phyloP scores from a whole-genome alignment of 1,140 invertebrate species.

The Drosophila pseudoobscura region DNA sequence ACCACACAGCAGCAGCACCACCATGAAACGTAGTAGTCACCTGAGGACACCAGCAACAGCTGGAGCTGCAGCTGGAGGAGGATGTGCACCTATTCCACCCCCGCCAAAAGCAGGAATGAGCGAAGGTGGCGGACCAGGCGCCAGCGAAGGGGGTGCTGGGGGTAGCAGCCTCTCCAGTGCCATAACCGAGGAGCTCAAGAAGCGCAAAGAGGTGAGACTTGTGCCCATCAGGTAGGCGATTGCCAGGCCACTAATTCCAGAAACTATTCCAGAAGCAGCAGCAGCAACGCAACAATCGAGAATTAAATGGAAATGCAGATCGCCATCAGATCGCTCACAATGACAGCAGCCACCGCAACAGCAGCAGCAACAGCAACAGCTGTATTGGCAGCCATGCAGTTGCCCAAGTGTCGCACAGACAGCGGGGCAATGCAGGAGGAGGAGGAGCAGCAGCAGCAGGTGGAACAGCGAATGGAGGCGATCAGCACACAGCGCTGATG shows the following conservation, averaged over 20 bases:
- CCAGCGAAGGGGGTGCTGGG: slow-evolving; percentile 23
- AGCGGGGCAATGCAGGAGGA: slow-evolving; percentile 36
- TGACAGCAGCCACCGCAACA: slow-evolving; percentile 31
- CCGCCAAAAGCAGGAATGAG: slow-evolving; percentile 32
- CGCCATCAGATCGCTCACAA: slow-evolving; percentile 22
- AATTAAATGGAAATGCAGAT: slow-evolving; percentile 8
- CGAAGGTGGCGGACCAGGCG: slow-evolving; percentile 6
- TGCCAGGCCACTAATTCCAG: slow-evolving; percentile 23
- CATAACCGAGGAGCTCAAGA: slow-evolving; percentile 85
- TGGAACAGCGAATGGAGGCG: slow-evolving; percentile 82
- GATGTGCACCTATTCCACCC: slow-evolving; percentile 35
- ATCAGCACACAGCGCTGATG: slow-evolving; percentile 90
- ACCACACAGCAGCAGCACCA: slow-evolving; percentile 6
- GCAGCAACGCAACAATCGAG: slow-evolving; percentile 46
- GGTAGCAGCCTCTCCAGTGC: slow-evolving; percentile 83
- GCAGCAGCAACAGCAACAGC: slow-evolving; percentile 7
- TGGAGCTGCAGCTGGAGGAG: background rate
- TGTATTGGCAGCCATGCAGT: slow-evolving; percentile 19
- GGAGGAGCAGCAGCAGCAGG: slow-evolving; percentile 19
- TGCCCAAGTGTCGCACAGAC: slow-evolving; percentile 60
- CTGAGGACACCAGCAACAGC: slow-evolving; percentile 1
- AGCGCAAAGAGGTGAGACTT: slow-evolving; percentile 85
- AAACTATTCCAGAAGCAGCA: slow-evolving; percentile 51
- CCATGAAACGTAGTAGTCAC: slow-evolving; percentile 51
- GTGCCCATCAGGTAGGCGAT: background rate